Evolutionary conservation across 2,888 invertebrate species (phyloP).

Genomic region (Ichneumoninae sp.): DNA sequence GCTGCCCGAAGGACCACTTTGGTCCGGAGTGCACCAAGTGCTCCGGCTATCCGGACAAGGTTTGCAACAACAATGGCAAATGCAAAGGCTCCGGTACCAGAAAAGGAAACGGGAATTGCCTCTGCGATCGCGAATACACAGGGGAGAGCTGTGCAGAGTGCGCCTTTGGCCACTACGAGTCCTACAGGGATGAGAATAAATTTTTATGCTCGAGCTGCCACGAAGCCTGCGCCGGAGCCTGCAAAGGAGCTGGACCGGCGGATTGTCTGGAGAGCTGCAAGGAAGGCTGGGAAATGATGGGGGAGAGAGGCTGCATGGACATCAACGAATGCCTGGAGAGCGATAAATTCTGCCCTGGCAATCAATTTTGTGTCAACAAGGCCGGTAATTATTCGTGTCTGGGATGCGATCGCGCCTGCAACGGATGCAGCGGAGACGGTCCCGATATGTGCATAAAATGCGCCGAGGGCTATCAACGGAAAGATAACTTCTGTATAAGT

Average conservation of each 20-base stretch:
- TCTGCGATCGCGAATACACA: slow-evolving; percentile 92
- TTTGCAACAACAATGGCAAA: slow-evolving; percentile 94
- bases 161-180: slow-evolving; percentile 89
- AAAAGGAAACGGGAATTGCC: slow-evolving; percentile 96
- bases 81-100: slow-evolving; percentile 95
- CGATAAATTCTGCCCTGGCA: slow-evolving; percentile 85
- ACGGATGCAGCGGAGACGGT: slow-evolving; percentile 94
- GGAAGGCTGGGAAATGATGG: slow-evolving; percentile 90
- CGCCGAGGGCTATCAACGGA: slow-evolving; percentile 89
- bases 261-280: slow-evolving; percentile 88
- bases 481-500: slow-evolving; percentile 92
- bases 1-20: slow-evolving; percentile 94
- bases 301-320: slow-evolving; percentile 92
- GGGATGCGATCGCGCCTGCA: slow-evolving; percentile 93
- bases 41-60: slow-evolving; percentile 88
- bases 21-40: slow-evolving; percentile 94
- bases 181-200: slow-evolving; percentile 90
- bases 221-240: slow-evolving; percentile 90
- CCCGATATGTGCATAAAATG: slow-evolving; percentile 96
- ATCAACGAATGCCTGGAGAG: slow-evolving; percentile 92
- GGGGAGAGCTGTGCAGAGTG: slow-evolving; percentile 93
- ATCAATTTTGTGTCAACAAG: slow-evolving; percentile 95
- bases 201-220: slow-evolving; percentile 93
- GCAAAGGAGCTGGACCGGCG: slow-evolving; percentile 90
- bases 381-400: slow-evolving; percentile 93